Evolutionary conservation across 2,888 invertebrate species (phyloP).

Genomic region (Pandemis corylana): DNA sequence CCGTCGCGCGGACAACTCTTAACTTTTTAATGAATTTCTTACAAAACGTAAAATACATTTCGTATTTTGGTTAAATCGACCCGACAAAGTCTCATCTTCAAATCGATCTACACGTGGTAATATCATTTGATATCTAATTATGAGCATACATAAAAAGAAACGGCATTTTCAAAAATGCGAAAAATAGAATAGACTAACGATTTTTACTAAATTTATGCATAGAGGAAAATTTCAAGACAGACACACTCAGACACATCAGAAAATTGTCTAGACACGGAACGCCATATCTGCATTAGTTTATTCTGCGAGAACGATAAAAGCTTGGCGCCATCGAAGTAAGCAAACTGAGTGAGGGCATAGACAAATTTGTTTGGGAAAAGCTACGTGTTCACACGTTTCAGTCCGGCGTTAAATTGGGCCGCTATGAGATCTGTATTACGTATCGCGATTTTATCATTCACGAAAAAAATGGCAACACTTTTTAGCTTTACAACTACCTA

Average conservation of each 20-base stretch:
- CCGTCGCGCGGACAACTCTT: not conserved
- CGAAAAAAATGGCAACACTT: not conserved
- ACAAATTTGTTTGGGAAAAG: conserved; percentile 70
- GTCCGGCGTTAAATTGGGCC: conserved; percentile 59
- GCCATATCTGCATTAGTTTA: conserved; percentile 47
- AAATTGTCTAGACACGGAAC: not conserved
- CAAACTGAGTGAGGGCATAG: conserved; percentile 65
- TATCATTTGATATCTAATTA: too few species aligned
- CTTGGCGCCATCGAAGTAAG: conserved; percentile 68
- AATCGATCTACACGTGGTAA: too few species aligned
- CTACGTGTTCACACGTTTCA: conserved; percentile 62
- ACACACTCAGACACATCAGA: not conserved
- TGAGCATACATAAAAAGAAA: not conserved
- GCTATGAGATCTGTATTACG: conserved; percentile 49
- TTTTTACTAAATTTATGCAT: not conserved
- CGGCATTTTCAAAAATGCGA: too few species aligned
- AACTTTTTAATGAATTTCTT: not conserved
- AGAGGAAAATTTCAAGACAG: not conserved
- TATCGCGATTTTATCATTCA: conserved; percentile 16
- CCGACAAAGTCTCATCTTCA: too few species aligned
- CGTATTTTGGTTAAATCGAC: too few species aligned
- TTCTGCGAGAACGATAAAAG: conserved; percentile 65
- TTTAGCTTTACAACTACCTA: not conserved
- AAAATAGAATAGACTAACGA: too few species aligned
- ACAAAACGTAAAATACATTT: too few species aligned